These are phyloP conservation scores for Abramis brama DNA, from an alignment of 2,113 vertebrate species.

Conservation along the genomic window DNA sequence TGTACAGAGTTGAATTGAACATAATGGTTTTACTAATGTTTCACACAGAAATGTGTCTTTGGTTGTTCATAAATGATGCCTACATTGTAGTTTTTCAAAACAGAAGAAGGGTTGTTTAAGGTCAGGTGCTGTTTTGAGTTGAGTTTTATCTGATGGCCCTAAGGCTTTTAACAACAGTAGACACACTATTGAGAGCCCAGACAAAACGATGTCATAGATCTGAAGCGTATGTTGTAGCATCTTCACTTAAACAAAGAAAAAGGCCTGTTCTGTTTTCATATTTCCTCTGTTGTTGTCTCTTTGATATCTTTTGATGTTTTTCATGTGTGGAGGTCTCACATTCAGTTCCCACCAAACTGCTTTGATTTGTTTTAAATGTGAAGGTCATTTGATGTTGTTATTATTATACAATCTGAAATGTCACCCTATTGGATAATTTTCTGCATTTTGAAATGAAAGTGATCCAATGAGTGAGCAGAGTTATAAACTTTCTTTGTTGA, in stretches of 20 bases:
- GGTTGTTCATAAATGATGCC: not conserved
- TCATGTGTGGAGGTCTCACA: not conserved
- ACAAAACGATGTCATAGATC: slow-evolving; percentile 5
- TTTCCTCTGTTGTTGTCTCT: slow-evolving; percentile 1
- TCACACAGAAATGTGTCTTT: not conserved
- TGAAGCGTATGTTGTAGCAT: slow-evolving; percentile 8
- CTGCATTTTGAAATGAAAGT: not conserved
- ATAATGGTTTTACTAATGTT: not conserved
- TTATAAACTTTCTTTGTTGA: not conserved
- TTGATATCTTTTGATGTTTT: slow-evolving; percentile 16
- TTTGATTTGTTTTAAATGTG: slow-evolving; percentile 5
- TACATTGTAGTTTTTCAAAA: not conserved
- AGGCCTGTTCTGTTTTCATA: not conserved
- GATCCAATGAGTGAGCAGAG: not conserved
- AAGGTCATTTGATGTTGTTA: slow-evolving; percentile 1
- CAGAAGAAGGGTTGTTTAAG: not conserved
- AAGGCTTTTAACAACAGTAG: not conserved
- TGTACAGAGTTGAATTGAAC: not conserved
- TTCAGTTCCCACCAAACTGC: not conserved
- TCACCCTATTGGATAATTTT: not conserved
- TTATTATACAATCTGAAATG: not conserved
- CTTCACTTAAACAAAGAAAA: not conserved
- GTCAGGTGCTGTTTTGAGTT: not conserved
- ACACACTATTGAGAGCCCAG: not conserved
- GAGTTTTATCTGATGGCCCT: not conserved